Percentiles rank a stretch among this genome's conserved stretches.
phyloP scores from a whole-genome alignment of 2,888 invertebrate species.

The Andrena hattorfiana region DNA sequence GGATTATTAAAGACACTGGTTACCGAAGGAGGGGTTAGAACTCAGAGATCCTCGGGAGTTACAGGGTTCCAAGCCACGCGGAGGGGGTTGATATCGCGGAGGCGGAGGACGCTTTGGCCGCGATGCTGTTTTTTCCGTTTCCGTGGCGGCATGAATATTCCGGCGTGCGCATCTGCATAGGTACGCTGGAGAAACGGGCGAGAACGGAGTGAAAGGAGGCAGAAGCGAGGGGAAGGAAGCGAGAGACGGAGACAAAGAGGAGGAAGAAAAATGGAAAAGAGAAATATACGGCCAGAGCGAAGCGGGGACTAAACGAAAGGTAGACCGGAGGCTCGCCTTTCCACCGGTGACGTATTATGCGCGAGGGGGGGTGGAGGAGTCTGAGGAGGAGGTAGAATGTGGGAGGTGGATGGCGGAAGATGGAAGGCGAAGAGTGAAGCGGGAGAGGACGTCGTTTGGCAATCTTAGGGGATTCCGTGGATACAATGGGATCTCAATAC shows the following conservation, averaged over 20 bases:
- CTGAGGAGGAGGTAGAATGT: conserved; percentile 37
- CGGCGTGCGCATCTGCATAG: conserved; percentile 67
- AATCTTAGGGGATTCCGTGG: conserved; percentile 85
- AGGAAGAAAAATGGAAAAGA: conserved; percentile 54
- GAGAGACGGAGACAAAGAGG: neutral
- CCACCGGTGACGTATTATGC: conserved; percentile 82
- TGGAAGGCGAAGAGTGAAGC: conserved; percentile 63
- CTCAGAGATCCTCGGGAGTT: conserved; percentile 20
- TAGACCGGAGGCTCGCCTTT: conserved; percentile 69
- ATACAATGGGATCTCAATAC: conserved; percentile 86
- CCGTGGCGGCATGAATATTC: conserved; percentile 69
- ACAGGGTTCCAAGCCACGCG: neutral
- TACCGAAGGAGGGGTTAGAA: conserved; percentile 29
- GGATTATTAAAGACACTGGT: conserved; percentile 70
- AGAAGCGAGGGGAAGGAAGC: neutral
- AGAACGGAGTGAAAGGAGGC: neutral
- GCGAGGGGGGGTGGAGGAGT: conserved; percentile 48
- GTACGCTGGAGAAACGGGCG: conserved; percentile 57
- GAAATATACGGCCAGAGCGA: conserved; percentile 63
- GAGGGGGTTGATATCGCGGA: conserved; percentile 25
- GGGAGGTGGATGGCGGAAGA: conserved; percentile 56
- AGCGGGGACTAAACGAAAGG: conserved; percentile 44
- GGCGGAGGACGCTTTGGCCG: conserved; percentile 43
- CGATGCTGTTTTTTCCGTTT: conserved; percentile 62
- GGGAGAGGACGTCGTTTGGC: conserved; percentile 83